phyloP scores from a whole-genome alignment of 2,797 vertebrate species.

The Karalla daura region DNA sequence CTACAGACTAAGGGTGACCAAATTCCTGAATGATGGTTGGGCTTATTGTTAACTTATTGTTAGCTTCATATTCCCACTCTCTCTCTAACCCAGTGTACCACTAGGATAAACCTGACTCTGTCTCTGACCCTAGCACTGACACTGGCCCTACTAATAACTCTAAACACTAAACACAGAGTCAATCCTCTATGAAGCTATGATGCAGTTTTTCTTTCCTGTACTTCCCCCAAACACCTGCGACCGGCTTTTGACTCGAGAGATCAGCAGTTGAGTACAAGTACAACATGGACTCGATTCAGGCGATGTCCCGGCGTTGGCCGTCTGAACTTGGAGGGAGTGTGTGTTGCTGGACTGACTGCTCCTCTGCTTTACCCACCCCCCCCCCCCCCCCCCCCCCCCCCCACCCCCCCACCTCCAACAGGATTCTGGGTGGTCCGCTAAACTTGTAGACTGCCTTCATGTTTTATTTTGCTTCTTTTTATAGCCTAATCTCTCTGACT shows the following conservation, averaged over 20 bases:
- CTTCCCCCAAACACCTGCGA: accelerated
- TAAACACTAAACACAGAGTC: too few relatives aligned
- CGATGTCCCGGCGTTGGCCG: slow-evolving; percentile 32
- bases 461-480: slow-evolving; percentile 81
- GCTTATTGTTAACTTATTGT: too few relatives aligned
- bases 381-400: too few relatives aligned
- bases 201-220: background rate
- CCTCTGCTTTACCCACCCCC: too few relatives aligned
- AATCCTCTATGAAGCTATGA: too few relatives aligned
- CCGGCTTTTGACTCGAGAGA: background rate
- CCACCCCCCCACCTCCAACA: slow-evolving; percentile 35
- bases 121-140: too few relatives aligned
- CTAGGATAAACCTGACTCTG: too few relatives aligned
- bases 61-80: too few relatives aligned
- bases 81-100: too few relatives aligned
- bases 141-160: too few relatives aligned
- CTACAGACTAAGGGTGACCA: too few relatives aligned
- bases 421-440: slow-evolving; percentile 89
- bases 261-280: background rate
- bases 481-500: slow-evolving; percentile 75
- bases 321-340: slow-evolving; percentile 64
- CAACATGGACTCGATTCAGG: background rate
- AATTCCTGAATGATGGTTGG: too few relatives aligned
- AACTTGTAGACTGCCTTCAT: slow-evolving; percentile 53
- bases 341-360: slow-evolving; percentile 46